Conservation (phyloP, 1,140 invertebrate species). For the Magallana ariakensis region DNA sequence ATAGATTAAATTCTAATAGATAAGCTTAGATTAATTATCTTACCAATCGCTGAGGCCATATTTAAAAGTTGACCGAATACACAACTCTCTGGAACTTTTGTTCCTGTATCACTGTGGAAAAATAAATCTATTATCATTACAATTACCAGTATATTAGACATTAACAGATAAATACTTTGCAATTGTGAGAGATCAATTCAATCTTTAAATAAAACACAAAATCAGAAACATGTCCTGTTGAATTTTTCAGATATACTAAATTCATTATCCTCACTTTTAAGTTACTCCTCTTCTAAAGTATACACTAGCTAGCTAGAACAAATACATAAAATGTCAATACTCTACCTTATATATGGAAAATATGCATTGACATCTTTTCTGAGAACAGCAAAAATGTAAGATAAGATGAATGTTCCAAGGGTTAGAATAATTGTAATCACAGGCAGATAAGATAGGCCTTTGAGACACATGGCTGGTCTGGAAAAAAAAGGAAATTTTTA, state of each 20-base stretch:
- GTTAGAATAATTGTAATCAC: not conserved
- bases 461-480: not conserved
- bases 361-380: not conserved
- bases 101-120: constrained; percentile 78
- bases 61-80: constrained; percentile 78
- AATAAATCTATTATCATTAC: too few relatives aligned
- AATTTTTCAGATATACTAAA: too few relatives aligned
- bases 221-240: too few relatives aligned
- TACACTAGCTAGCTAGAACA: too few relatives aligned
- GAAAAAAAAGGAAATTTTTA: not conserved
- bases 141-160: too few relatives aligned
- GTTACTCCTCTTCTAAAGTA: too few relatives aligned
- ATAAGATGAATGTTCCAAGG: not conserved
- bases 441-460: not conserved
- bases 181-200: too few relatives aligned
- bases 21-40: not conserved
- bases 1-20: too few relatives aligned
- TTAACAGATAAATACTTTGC: too few relatives aligned
- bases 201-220: too few relatives aligned
- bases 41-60: not conserved
- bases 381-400: constrained; percentile 1
- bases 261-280: too few relatives aligned
- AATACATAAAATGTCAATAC: not conserved
- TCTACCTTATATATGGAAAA: constrained; percentile 22
- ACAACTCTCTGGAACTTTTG: constrained; percentile 80